Evolutionary conservation across 2,113 vertebrate genomes (phyloP), one percentile per base, ranked within the genome.

Genomic region (Tyto alba): DNA sequence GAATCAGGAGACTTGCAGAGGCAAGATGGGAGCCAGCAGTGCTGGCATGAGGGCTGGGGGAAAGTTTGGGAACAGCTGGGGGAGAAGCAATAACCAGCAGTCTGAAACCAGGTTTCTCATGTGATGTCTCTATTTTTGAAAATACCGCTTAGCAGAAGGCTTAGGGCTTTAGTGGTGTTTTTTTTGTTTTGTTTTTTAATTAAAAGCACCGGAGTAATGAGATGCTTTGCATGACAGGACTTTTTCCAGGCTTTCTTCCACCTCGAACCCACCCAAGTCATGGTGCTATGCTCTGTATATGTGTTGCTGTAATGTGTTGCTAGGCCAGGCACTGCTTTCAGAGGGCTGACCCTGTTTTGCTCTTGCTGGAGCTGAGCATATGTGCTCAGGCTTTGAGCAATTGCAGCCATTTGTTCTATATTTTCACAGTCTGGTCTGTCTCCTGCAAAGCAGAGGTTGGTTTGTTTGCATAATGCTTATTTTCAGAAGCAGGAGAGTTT

Each of bases 381-480:
- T 22, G 7, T 78, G 64, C 47, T 74, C 56, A 32, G 38, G 52
- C 80, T 87, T 26, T 83, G 62, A 91, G 86, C 63, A 59, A 23
- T 68, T 57, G 66, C 41, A 83, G 48, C 41, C 74, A 25, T 93
- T 96, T 95, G 55, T 68, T 90, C 74, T 93, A 9, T 86, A 73
- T 96, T 94, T 96, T 93, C 83, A 86, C 62, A 53, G 79, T 84
- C 71, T 85, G 45, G 64, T 93, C 64, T 73, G 78, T 85, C 83
- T 93, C 68, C 69, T 67, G 76, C 8, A 25, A 88, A 86, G 85
- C 60, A 94, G 81, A 91, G 60, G 53, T 81, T 92, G 91, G 19
- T 91, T 92, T 94, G 92, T 96, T 97, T 97, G 96, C 48, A 41
- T 41, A 71, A n/a, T 69, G 60, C 56, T 93, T 97, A 89, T 96